A percentile compares a stretch with the other conserved stretches of the same genome.
Evolutionary conservation across 2,888 invertebrate genomes (phyloP).

Genomic region (Maniola hyperantus): DNA sequence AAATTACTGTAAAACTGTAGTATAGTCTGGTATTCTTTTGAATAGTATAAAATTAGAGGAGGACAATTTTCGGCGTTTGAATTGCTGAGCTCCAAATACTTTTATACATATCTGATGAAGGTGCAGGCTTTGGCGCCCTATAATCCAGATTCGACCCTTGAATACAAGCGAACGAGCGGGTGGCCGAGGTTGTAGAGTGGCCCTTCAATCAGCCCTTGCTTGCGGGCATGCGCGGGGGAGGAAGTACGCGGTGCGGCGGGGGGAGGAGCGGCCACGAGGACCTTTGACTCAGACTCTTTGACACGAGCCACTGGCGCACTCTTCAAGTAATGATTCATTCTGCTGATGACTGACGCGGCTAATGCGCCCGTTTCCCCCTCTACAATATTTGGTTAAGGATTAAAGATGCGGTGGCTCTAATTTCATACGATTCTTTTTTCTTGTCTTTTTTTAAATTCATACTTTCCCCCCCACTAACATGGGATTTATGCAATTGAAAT

Average conservation of each 20-base stretch:
- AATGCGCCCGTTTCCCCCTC: slow-evolving; percentile 69
- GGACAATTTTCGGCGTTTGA: slow-evolving; percentile 70
- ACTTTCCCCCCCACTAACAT: background rate
- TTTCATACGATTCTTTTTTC: slow-evolving; percentile 22
- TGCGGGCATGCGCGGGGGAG: slow-evolving; percentile 60
- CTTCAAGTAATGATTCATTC: slow-evolving; percentile 83
- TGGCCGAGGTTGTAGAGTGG: slow-evolving; percentile 80
- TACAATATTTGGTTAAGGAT: slow-evolving; percentile 71
- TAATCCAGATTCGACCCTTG: slow-evolving; percentile 81
- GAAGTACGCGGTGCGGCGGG: slow-evolving; percentile 47
- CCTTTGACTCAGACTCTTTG: slow-evolving; percentile 81
- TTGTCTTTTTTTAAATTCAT: background rate
- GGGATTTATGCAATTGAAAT: background rate
- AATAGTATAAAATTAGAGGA: slow-evolving; percentile 68
- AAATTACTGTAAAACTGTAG: slow-evolving; percentile 43
- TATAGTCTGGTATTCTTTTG: slow-evolving; percentile 45
- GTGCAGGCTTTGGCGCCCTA: slow-evolving; percentile 79
- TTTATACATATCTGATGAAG: slow-evolving; percentile 80
- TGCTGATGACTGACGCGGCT: slow-evolving; percentile 81
- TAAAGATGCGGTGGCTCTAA: slow-evolving; percentile 46
- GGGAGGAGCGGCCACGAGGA: slow-evolving; percentile 61
- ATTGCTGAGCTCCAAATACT: slow-evolving; percentile 69
- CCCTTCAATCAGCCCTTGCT: slow-evolving; percentile 81
- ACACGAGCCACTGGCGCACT: slow-evolving; percentile 81
- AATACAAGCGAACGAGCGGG: slow-evolving; percentile 80